These are phyloP conservation scores for Danaus chrysippus DNA, from an alignment of 2,888 invertebrate species.

Conservation along the genomic window DNA sequence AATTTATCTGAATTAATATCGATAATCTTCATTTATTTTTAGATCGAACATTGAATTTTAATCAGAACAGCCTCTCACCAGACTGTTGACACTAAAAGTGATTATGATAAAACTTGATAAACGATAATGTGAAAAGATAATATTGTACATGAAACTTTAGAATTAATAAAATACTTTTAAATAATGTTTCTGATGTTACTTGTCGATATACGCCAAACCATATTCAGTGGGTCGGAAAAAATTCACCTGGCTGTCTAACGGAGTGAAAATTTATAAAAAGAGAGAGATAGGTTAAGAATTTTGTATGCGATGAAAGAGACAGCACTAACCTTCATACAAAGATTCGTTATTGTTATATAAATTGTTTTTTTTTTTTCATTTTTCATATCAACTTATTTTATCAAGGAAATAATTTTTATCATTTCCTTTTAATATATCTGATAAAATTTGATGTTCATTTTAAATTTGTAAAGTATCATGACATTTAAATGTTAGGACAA, in stretches of 20 bases:
- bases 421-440: background rate
- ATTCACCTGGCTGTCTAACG: slow-evolving; percentile 23
- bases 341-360: background rate
- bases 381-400: slow-evolving; percentile 2
- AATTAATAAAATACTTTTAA: background rate
- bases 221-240: slow-evolving; percentile 22
- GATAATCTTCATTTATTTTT: too few relatives aligned
- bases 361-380: slow-evolving; percentile 5
- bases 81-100: too few relatives aligned
- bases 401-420: background rate
- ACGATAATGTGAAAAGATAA: background rate
- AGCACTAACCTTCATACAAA: background rate
- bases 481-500: too few relatives aligned
- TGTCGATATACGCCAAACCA: slow-evolving; percentile 5
- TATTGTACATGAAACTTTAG: background rate
- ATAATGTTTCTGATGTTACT: slow-evolving; percentile 13
- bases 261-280: slow-evolving; percentile 10
- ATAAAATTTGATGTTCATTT: background rate
- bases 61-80: too few relatives aligned
- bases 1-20: too few relatives aligned
- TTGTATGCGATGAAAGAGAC: background rate
- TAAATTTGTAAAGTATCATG: too few relatives aligned
- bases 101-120: too few relatives aligned
- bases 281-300: slow-evolving; percentile 9
- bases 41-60: too few relatives aligned